These are phyloP conservation scores for Periplaneta americana DNA, from an alignment of 1,140 invertebrate genomes.

Conservation along the genomic window DNA sequence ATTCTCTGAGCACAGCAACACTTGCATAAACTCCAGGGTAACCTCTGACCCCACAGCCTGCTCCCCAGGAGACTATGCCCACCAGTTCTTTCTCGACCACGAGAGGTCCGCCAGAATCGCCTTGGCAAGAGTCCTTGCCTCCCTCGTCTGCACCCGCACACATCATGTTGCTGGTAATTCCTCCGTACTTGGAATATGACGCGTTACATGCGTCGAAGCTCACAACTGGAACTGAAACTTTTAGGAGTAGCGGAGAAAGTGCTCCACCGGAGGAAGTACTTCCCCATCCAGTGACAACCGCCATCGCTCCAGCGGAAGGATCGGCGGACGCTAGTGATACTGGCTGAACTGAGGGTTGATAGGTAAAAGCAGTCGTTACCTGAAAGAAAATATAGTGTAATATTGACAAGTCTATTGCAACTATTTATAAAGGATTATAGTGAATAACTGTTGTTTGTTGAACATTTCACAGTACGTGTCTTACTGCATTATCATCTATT, in stretches of 20 bases:
- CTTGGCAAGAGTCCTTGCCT: constrained; percentile 16
- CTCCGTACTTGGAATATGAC: not conserved
- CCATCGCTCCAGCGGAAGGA: not conserved
- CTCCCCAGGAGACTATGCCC: constrained; percentile 42
- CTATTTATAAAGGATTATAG: too few relatives aligned
- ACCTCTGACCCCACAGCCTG: constrained; percentile 41
- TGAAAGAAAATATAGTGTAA: too few relatives aligned
- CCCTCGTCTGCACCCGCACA: not conserved
- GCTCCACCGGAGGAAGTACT: not conserved
- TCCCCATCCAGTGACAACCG: not conserved
- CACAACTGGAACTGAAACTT: not conserved
- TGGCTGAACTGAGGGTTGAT: not conserved
- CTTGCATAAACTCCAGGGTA: constrained; percentile 68
- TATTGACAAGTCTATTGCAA: too few relatives aligned
- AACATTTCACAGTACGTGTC: too few relatives aligned
- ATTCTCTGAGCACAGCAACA: constrained; percentile 51
- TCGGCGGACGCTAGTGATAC: not conserved
- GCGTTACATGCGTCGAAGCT: not conserved
- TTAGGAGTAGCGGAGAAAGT: not conserved
- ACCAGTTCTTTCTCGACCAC: constrained; percentile 25
- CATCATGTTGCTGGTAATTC: not conserved
- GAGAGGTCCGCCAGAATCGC: constrained; percentile 27
- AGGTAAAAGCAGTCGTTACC: not conserved
- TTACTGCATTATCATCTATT: too few relatives aligned
- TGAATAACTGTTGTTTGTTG: too few relatives aligned